Conservation (phyloP, 2,888 invertebrate species). For the Drosophila nigritarsus region DNA sequence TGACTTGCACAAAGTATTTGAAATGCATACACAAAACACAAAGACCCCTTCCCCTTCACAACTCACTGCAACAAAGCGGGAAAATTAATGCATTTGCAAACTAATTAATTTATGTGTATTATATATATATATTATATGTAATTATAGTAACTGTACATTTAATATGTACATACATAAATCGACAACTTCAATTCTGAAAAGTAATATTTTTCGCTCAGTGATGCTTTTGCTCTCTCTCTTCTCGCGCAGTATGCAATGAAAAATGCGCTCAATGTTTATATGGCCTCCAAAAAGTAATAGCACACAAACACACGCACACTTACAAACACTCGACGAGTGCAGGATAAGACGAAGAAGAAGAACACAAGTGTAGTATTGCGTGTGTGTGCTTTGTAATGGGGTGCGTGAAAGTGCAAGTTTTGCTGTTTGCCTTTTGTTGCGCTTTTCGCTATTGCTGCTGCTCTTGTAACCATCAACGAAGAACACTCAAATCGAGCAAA, state of each 20-base stretch:
- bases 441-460: constrained; percentile 30
- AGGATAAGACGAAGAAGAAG: background rate
- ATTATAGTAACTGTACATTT: background rate
- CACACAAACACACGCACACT: constrained; percentile 28
- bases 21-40: constrained; percentile 45
- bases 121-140: background rate
- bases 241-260: constrained; percentile 63
- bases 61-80: background rate
- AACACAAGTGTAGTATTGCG: constrained; percentile 28
- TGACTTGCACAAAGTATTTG: constrained; percentile 72
- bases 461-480: constrained; percentile 58
- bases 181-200: background rate
- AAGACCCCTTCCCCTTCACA: no score
- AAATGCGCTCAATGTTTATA: constrained; percentile 72
- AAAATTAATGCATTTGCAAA: background rate
- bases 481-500: constrained; percentile 71
- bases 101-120: background rate
- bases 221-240: background rate
- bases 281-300: constrained; percentile 63
- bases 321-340: background rate
- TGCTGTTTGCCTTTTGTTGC: constrained; percentile 56
- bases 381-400: constrained; percentile 28
- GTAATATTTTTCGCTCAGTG: constrained; percentile 5
- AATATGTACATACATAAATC: background rate
- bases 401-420: constrained; percentile 40